Base-by-base conservation (phyloP, 2,888 invertebrate species). In the Drosophila demipolita region DNA sequence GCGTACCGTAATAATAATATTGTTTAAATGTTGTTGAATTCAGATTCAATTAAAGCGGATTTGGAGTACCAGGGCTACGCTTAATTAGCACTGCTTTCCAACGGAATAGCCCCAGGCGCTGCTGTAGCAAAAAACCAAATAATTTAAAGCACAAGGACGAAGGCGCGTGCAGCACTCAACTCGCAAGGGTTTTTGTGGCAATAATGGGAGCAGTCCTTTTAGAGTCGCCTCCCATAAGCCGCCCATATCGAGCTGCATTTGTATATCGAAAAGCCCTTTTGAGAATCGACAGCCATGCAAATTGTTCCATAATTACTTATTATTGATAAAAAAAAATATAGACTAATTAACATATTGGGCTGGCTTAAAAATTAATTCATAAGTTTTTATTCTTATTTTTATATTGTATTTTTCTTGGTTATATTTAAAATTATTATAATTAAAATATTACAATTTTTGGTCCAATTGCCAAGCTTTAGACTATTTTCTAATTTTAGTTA, bases 11-110 rank as follows among this genome's bases (percentile, higher is more conserved):
- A 83, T 83, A 85, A 59, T 73, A 85, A 83, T 83, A 85, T 78
- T 67, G 72, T 81, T 83, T 78, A 77, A 79, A 79, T 71, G 79
- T 70, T 72, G 65, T 75, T 71, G 68, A 70, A 66, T 63, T 80
- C 72, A 75, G 72, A 89, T 85, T 85, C 87, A 85, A 85, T 85
- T 85, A 85, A 89, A 86, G 76, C 82, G 72, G 55, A 83, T 80
- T 80, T 87, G 60, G 40, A 78, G 73, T 78, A 58, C 71, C 65
- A 62, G 64, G 71, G 60, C 67, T 59, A 74, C 82, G 79, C 75
- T 87, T 89, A 85, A 89, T 89, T 87, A 87, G 82, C 82, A 59
- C 73, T 29, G 74, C 52, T 58, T 38, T 29, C 15, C 36, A 57
- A 38, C 55, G 9, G 50, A 65, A 52, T 29, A 42, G 59, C 63